Conservation (phyloP, 2,113 vertebrate species). For the Rattus norvegicus region DNA sequence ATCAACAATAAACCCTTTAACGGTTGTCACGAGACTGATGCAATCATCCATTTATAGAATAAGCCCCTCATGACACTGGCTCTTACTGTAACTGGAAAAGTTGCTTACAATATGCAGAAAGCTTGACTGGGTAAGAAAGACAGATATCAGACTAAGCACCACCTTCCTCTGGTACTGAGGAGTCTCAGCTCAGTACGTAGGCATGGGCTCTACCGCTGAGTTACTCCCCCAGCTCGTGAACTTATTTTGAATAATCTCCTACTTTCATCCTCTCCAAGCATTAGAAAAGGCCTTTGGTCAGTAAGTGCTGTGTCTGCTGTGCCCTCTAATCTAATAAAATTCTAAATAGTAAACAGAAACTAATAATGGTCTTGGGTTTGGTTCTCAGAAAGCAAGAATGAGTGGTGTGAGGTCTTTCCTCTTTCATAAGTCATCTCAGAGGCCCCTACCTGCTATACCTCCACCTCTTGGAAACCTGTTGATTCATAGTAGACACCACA, state of each 20-base stretch:
- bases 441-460: neutral
- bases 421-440: neutral
- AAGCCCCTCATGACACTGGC: neutral
- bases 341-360: conserved; percentile 47
- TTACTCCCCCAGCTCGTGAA: no score
- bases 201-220: neutral
- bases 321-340: conserved; percentile 30
- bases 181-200: neutral
- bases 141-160: neutral
- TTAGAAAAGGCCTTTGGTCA: neutral
- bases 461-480: neutral
- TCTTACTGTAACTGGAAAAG: neutral
- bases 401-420: neutral
- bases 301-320: neutral
- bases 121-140: neutral
- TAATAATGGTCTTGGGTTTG: conserved; percentile 37
- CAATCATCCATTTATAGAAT: neutral
- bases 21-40: neutral
- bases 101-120: neutral
- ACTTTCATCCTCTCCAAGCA: neutral
- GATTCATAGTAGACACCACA: neutral
- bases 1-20: neutral
- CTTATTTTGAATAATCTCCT: neutral
- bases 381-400: neutral
- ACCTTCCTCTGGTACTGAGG: neutral